Percentiles rank a stretch among this genome's conserved stretches.
Conservation (phyloP, 2,888 invertebrate genomes). For the Drosophila quinaria region DNA sequence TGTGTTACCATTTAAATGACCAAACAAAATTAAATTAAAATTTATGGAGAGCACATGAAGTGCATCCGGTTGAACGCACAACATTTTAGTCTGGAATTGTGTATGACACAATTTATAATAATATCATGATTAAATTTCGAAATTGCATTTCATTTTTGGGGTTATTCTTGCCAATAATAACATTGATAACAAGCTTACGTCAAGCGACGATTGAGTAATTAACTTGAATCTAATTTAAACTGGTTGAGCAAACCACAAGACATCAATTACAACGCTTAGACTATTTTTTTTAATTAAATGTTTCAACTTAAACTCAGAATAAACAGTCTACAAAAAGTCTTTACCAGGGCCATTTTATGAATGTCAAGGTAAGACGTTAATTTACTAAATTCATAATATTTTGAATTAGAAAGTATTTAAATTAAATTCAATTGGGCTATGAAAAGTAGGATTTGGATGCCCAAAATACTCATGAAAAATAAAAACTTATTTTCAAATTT, state of each 20-base stretch:
- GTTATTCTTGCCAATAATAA: slow-evolving; percentile 13
- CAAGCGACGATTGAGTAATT: slow-evolving; percentile 32
- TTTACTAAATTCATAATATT: too few relatives aligned
- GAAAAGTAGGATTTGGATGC: too few relatives aligned
- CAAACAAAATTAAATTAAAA: slow-evolving; percentile 67
- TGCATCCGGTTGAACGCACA: slow-evolving; percentile 40
- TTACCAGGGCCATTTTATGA: too few relatives aligned
- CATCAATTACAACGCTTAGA: not conserved
- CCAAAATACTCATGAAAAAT: too few relatives aligned
- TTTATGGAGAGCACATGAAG: slow-evolving; percentile 45
- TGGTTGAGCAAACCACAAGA: not conserved
- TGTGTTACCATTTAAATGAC: slow-evolving; percentile 44
- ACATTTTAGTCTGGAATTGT: slow-evolving; percentile 34
- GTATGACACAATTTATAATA: slow-evolving; percentile 20
- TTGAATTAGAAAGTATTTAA: too few relatives aligned
- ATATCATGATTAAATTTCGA: slow-evolving; percentile 33
- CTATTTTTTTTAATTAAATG: too few relatives aligned
- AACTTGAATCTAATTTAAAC: not conserved
- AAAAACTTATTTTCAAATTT: too few relatives aligned
- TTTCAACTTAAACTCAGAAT: too few relatives aligned
- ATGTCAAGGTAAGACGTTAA: too few relatives aligned
- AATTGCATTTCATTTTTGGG: slow-evolving; percentile 27
- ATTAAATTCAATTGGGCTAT: too few relatives aligned
- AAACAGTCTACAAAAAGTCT: too few relatives aligned
- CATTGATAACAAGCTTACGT: slow-evolving; percentile 3